Evolutionary conservation across 2,888 invertebrate genomes (phyloP).

Genomic region (Cheilosia variabilis): DNA sequence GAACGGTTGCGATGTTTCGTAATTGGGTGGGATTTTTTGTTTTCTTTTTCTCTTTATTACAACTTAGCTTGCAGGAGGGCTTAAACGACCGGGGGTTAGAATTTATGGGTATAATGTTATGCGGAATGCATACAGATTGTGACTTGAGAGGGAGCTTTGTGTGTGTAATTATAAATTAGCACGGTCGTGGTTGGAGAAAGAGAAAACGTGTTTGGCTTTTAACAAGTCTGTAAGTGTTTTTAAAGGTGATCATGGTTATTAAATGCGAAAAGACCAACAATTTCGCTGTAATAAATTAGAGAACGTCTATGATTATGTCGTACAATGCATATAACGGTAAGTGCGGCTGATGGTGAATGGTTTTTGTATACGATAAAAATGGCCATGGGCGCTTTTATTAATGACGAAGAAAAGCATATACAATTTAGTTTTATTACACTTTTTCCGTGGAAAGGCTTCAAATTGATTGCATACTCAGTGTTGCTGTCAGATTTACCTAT

Average conservation of each 20-base stretch:
- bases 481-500: no score
- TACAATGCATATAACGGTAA: neutral
- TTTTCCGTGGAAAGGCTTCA: neutral
- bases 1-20: slow-evolving; percentile 18
- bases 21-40: slow-evolving; percentile 41
- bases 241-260: slow-evolving; percentile 38
- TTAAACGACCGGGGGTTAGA: slow-evolving; percentile 8
- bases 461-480: no score
- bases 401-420: neutral
- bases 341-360: neutral
- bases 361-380: neutral
- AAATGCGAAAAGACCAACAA: slow-evolving; percentile 26
- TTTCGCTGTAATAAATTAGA: slow-evolving; percentile 29
- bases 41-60: neutral
- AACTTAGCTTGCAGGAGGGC: neutral
- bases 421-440: neutral
- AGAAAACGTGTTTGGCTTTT: slow-evolving; percentile 44
- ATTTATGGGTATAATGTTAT: slow-evolving; percentile 14
- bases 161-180: slow-evolving; percentile 49
- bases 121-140: neutral
- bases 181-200: neutral
- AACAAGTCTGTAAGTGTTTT: slow-evolving; percentile 37
- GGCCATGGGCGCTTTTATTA: neutral
- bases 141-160: neutral
- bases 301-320: slow-evolving; percentile 28